Percentiles rank a stretch among this genome's conserved stretches.
Evolutionary conservation across 1,140 invertebrate genomes (phyloP).

Genomic region (Ostrea edulis): DNA sequence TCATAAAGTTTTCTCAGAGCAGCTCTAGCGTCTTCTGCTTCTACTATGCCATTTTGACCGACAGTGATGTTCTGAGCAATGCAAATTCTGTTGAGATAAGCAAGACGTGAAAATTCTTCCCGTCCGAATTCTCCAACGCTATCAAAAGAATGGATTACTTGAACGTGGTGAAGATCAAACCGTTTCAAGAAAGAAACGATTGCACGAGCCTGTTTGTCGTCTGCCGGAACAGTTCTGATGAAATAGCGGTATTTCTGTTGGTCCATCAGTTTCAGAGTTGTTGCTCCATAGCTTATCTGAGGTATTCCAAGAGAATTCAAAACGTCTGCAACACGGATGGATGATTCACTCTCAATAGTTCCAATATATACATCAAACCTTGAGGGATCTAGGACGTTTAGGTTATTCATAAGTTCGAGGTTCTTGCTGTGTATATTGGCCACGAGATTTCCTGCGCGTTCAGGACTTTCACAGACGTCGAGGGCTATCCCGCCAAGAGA

Average conservation of each 20-base stretch:
- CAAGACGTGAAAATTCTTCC: slow-evolving; percentile 71
- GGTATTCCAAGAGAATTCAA: slow-evolving; percentile 85
- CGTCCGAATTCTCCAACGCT: slow-evolving; percentile 65
- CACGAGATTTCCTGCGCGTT: slow-evolving; percentile 73
- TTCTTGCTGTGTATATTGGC: slow-evolving; percentile 75
- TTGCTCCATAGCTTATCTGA: slow-evolving; percentile 88
- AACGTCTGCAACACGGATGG: slow-evolving; percentile 86
- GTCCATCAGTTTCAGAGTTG: slow-evolving; percentile 81
- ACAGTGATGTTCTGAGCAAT: slow-evolving; percentile 69
- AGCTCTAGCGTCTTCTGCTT: slow-evolving; percentile 61
- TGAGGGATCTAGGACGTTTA: slow-evolving; percentile 61
- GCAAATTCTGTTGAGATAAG: slow-evolving; percentile 72
- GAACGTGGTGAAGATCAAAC: slow-evolving; percentile 72
- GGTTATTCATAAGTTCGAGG: slow-evolving; percentile 55
- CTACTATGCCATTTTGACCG: slow-evolving; percentile 64
- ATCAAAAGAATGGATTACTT: slow-evolving; percentile 72
- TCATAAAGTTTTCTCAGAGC: slow-evolving; percentile 68
- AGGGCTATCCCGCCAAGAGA: slow-evolving; percentile 70
- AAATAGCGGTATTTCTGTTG: slow-evolving; percentile 85
- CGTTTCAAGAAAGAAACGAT: slow-evolving; percentile 81
- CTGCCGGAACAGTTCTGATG: slow-evolving; percentile 90
- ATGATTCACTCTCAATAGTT: slow-evolving; percentile 82
- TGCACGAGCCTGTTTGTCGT: slow-evolving; percentile 89
- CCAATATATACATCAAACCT: slow-evolving; percentile 75
- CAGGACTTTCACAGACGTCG: slow-evolving; percentile 74